Percentiles rank a stretch among this genome's conserved stretches.
Conservation (phyloP, 2,888 invertebrate genomes). For the Piscicola geometra region DNA sequence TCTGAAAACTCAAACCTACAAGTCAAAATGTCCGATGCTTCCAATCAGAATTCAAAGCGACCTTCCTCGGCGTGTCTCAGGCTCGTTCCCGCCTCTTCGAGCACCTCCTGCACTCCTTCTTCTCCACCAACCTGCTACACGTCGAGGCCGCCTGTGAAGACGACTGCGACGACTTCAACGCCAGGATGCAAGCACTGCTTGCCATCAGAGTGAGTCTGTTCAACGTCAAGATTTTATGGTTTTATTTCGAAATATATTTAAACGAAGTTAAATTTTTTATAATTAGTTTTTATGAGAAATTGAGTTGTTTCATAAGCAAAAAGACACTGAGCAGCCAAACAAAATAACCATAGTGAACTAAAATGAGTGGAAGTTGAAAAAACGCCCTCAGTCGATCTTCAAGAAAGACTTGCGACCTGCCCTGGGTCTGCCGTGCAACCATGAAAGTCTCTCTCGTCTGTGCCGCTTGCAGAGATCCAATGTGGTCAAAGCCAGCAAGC, state of each 20-base stretch:
- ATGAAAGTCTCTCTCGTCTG: not conserved
- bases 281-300: too few relatives aligned
- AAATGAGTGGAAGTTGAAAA: not conserved
- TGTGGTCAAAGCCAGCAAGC: not conserved
- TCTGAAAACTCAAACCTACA: too few relatives aligned
- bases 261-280: too few relatives aligned
- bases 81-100: not conserved
- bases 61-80: not conserved
- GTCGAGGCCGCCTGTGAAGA: too few relatives aligned
- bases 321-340: not conserved
- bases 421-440: not conserved
- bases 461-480: not conserved
- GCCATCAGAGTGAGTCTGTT: not conserved
- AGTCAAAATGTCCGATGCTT: too few relatives aligned
- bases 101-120: not conserved
- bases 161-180: too few relatives aligned
- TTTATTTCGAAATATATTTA: too few relatives aligned
- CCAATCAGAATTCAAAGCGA: too few relatives aligned
- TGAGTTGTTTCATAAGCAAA: too few relatives aligned
- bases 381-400: not conserved
- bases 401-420: not conserved
- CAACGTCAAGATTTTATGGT: too few relatives aligned
- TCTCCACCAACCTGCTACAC: too few relatives aligned
- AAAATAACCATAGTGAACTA: constrained; percentile 15
- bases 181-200: not conserved